Conservation (phyloP, 2,888 invertebrate genomes). For the Shargacucullia verbasci region DNA sequence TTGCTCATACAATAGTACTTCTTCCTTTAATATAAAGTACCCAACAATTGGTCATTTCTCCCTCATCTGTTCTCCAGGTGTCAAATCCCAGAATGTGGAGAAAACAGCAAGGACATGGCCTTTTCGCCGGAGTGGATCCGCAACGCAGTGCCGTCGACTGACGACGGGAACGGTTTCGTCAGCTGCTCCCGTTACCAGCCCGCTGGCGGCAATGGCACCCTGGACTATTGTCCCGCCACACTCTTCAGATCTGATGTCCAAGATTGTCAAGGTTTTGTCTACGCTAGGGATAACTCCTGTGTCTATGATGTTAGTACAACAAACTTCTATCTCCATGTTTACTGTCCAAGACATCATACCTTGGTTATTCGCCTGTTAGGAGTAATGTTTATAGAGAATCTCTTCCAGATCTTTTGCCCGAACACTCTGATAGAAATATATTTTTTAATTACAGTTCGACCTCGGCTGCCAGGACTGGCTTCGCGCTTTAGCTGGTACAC, state of each 20-base stretch:
- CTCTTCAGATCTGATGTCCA: constrained; percentile 61
- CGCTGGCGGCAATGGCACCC: constrained; percentile 61
- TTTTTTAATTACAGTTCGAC: constrained; percentile 86
- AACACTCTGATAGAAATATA: too few species aligned
- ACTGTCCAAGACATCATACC: too few species aligned
- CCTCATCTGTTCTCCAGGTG: constrained; percentile 71
- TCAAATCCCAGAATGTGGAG: constrained; percentile 85
- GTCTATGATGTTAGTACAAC: constrained; percentile 77
- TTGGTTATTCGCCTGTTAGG: too few species aligned
- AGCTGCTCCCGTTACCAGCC: constrained; percentile 82
- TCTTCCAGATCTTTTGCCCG: background rate
- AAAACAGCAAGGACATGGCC: constrained; percentile 64
- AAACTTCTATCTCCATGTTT: background rate
- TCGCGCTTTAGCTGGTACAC: constrained; percentile 91
- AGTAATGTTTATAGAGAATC: background rate
- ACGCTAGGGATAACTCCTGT: constrained; percentile 74
- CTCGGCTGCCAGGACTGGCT: constrained; percentile 92
- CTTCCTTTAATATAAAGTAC: too few species aligned
- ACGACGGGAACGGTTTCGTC: constrained; percentile 65
- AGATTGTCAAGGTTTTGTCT: constrained; percentile 72
- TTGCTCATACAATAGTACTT: too few species aligned
- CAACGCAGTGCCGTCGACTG: constrained; percentile 76
- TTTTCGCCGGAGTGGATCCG: constrained; percentile 81
- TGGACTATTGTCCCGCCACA: constrained; percentile 68
- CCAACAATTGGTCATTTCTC: too few species aligned